phyloP scores from a whole-genome alignment of 2,113 vertebrate genomes.

The Macquaria ambigua region DNA sequence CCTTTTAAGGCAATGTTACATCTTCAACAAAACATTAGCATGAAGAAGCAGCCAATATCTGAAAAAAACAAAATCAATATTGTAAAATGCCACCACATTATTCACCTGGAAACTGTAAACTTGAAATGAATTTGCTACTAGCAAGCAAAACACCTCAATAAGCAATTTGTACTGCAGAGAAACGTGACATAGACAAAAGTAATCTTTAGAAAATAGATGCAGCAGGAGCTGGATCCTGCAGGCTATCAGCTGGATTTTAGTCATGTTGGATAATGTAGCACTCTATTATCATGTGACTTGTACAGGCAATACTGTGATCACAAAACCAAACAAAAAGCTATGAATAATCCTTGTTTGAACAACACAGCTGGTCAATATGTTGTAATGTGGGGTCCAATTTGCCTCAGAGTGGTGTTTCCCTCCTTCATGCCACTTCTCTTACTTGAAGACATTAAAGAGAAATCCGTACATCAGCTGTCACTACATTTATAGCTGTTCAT shows the following conservation, averaged over 20 bases:
- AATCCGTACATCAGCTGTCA: neutral
- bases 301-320: neutral
- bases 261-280: neutral
- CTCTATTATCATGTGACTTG: neutral
- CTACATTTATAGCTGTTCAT: neutral
- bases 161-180: constrained; percentile 16
- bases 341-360: neutral
- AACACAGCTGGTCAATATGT: neutral
- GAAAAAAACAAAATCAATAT: neutral
- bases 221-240: neutral
- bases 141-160: constrained; percentile 19
- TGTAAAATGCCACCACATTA: neutral
- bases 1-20: neutral
- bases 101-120: constrained; percentile 4
- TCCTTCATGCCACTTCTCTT: neutral
- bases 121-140: neutral
- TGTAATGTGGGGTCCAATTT: neutral
- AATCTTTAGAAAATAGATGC: neutral
- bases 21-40: constrained; percentile 10
- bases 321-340: neutral
- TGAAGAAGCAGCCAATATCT: neutral
- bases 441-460: constrained; percentile 9
- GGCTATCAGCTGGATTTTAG: neutral
- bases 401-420: neutral
- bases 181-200: neutral